A percentile compares a stretch with the other conserved stretches of the same genome.
Conservation (phyloP, 1,140 invertebrate species). For the Drosophila murphyi region DNA sequence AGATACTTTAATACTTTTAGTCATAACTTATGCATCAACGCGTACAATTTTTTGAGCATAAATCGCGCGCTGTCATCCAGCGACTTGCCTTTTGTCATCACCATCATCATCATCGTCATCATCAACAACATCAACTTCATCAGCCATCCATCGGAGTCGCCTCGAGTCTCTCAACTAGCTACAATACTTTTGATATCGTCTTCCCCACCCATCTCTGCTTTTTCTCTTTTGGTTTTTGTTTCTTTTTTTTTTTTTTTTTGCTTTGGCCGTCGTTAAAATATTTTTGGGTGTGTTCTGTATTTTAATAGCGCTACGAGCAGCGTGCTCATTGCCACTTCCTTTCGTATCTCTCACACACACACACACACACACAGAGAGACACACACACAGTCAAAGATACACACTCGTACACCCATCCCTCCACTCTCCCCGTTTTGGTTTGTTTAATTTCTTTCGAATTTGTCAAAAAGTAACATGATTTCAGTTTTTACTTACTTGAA, state of each 20-base stretch:
- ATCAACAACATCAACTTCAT: background rate
- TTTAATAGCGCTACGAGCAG: conserved; percentile 74
- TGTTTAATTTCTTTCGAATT: conserved; percentile 81
- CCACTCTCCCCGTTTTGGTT: conserved; percentile 17
- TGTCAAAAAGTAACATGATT: conserved; percentile 82
- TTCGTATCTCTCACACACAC: conserved; percentile 57
- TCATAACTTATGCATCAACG: conserved; percentile 79
- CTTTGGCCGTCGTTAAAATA: conserved; percentile 73
- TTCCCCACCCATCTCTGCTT: conserved; percentile 6
- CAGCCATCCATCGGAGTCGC: conserved; percentile 23
- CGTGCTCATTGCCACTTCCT: conserved; percentile 74
- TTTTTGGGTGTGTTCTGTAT: conserved; percentile 83
- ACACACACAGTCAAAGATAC: conserved; percentile 1
- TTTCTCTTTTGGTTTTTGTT: conserved; percentile 9
- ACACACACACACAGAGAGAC: conserved; percentile 8
- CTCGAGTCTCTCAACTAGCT: conserved; percentile 27
- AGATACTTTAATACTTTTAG: conserved; percentile 50
- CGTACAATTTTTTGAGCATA: conserved; percentile 78
- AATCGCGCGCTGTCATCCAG: conserved; percentile 74
- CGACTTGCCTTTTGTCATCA: conserved; percentile 68
- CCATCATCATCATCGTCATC: conserved; percentile 28
- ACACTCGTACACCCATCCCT: conserved; percentile 17
- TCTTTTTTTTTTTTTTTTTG: conserved; percentile 16
- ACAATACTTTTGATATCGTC: conserved; percentile 24
- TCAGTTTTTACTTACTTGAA: conserved; percentile 78